phyloP scores from a whole-genome alignment of 2,113 vertebrate genomes.

The Crotalus horridus region DNA sequence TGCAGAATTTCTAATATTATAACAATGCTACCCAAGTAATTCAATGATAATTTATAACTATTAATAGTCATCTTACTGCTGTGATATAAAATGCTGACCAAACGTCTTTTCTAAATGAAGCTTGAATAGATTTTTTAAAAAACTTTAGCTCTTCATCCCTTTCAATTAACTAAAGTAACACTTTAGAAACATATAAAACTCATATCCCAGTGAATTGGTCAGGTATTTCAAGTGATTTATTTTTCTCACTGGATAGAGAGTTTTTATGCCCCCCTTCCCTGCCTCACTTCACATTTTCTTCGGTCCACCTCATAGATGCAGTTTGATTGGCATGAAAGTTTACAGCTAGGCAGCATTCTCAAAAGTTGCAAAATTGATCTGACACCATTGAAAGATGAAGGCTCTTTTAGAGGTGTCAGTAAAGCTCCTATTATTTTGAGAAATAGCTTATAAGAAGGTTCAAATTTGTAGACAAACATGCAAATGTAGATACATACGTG shows the following conservation, averaged over 20 bases:
- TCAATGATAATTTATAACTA: not conserved
- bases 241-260: not conserved
- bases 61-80: not conserved
- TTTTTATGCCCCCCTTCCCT: not conserved
- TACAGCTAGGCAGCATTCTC: not conserved
- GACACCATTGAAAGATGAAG: not conserved
- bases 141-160: not conserved
- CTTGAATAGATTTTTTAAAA: not conserved
- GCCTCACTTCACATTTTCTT: not conserved
- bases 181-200: not conserved
- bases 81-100: not conserved
- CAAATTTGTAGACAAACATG: not conserved
- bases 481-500: not conserved
- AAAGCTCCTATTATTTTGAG: not conserved
- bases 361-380: not conserved
- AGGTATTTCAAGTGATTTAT: not conserved
- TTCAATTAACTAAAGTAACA: not conserved
- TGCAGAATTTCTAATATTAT: not conserved
- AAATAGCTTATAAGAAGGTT: not conserved
- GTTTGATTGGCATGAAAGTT: not conserved
- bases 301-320: not conserved
- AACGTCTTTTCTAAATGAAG: not conserved
- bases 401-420: not conserved
- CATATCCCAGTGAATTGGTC: not conserved
- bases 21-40: not conserved